Evolutionary conservation across 2,888 invertebrate genomes (phyloP).

Genomic region (Notodonta ziczac): DNA sequence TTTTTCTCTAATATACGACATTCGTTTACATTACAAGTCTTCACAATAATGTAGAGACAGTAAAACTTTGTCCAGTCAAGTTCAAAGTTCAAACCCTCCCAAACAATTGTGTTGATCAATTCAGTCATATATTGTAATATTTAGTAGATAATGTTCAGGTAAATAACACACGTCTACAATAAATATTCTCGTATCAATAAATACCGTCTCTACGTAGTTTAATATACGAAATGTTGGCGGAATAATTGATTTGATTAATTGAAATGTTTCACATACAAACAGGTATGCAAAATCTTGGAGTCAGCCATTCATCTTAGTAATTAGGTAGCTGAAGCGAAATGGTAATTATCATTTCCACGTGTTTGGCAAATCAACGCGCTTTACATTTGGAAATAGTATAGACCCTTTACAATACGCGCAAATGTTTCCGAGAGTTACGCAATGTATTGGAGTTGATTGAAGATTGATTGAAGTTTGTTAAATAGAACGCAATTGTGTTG

Average conservation of each 20-base stretch:
- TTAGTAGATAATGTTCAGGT: too few relatives aligned
- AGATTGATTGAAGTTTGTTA: neutral
- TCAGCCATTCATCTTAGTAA: neutral
- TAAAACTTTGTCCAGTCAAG: too few relatives aligned
- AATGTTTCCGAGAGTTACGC: neutral
- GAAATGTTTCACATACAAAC: neutral
- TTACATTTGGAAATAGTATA: neutral
- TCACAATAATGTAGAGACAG: neutral
- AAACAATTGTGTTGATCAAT: too few relatives aligned
- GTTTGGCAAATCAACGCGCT: neutral
- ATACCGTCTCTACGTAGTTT: too few relatives aligned
- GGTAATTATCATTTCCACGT: neutral
- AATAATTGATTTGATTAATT: too few relatives aligned
- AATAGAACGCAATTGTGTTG: neutral
- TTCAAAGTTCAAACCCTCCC: too few relatives aligned
- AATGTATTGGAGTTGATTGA: neutral
- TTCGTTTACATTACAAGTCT: neutral
- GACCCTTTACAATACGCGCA: neutral
- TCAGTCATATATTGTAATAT: too few relatives aligned
- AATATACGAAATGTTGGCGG: too few relatives aligned
- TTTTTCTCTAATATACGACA: neutral
- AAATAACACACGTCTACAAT: too few relatives aligned
- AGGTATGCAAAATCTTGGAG: neutral
- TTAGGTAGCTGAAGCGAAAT: neutral
- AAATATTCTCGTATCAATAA: too few relatives aligned